phyloP scores from a whole-genome alignment of 2,797 vertebrate genomes.

The Apogon hyalosoma region DNA sequence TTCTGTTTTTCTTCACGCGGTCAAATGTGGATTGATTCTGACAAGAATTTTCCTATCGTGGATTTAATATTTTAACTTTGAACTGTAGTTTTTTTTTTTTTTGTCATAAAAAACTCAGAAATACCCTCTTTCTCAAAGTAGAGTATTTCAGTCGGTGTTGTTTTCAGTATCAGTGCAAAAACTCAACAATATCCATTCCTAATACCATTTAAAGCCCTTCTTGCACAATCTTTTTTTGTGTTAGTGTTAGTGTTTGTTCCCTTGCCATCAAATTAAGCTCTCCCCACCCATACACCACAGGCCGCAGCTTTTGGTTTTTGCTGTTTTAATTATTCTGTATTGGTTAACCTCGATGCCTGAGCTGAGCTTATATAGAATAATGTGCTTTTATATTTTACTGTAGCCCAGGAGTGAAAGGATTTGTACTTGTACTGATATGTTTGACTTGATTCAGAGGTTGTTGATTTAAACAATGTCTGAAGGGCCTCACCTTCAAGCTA shows the following conservation, averaged over 20 bases:
- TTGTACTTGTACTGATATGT: background rate
- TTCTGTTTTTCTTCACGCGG: too few species aligned
- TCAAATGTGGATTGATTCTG: too few species aligned
- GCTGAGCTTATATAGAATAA: background rate
- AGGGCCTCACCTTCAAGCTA: background rate
- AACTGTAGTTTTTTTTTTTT: too few species aligned
- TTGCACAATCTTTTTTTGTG: background rate
- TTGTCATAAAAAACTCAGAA: too few species aligned
- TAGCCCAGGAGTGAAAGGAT: constrained; percentile 14
- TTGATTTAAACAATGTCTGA: constrained; percentile 17
- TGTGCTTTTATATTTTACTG: constrained; percentile 1
- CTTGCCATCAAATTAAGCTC: background rate
- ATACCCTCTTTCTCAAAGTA: background rate
- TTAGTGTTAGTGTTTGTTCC: background rate
- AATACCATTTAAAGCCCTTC: background rate
- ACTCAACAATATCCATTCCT: background rate
- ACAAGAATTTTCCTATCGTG: too few species aligned
- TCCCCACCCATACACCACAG: background rate
- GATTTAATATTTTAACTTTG: too few species aligned
- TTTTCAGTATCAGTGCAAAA: background rate
- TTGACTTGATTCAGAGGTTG: constrained; percentile 14
- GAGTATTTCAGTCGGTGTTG: background rate
- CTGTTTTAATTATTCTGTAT: background rate
- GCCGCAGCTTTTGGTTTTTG: constrained; percentile 1
- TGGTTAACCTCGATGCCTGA: background rate